These are phyloP conservation scores for Calameuta filiformis DNA, from an alignment of 2,888 invertebrate species.

Conservation along the genomic window DNA sequence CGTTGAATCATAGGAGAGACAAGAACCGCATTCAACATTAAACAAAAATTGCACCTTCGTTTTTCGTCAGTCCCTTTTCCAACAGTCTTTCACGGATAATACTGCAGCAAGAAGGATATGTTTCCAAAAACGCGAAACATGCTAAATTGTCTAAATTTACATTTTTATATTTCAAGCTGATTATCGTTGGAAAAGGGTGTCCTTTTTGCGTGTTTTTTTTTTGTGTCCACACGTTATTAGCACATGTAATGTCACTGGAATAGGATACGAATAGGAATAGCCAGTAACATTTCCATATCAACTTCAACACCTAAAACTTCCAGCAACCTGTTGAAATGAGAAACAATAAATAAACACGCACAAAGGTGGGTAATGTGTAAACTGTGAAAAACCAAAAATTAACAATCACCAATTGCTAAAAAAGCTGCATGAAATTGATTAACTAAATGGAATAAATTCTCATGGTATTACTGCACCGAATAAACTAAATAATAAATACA, in stretches of 20 bases:
- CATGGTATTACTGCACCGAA: background rate
- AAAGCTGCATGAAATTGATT: background rate
- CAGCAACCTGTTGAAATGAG: background rate
- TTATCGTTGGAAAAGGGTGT: background rate
- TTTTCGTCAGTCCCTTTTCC: background rate
- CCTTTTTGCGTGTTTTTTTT: background rate
- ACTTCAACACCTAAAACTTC: background rate
- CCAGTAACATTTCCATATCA: background rate
- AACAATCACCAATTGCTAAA: constrained; percentile 7
- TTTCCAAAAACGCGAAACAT: background rate
- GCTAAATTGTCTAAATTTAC: background rate
- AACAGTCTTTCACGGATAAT: background rate
- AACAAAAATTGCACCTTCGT: constrained; percentile 19
- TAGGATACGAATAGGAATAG: background rate
- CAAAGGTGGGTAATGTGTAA: background rate
- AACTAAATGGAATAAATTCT: background rate
- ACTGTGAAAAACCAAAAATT: background rate
- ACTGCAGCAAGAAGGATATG: background rate
- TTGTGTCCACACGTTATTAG: background rate
- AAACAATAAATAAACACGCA: constrained; percentile 1
- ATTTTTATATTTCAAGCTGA: background rate
- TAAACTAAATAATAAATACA: background rate
- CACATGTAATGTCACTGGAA: background rate
- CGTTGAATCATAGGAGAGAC: constrained; percentile 18
- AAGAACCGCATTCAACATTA: constrained; percentile 22